A percentile compares a stretch with the other conserved stretches of the same genome.
Evolutionary conservation across 1,140 invertebrate genomes (phyloP).

Genomic region (Habropoda laboriosa): DNA sequence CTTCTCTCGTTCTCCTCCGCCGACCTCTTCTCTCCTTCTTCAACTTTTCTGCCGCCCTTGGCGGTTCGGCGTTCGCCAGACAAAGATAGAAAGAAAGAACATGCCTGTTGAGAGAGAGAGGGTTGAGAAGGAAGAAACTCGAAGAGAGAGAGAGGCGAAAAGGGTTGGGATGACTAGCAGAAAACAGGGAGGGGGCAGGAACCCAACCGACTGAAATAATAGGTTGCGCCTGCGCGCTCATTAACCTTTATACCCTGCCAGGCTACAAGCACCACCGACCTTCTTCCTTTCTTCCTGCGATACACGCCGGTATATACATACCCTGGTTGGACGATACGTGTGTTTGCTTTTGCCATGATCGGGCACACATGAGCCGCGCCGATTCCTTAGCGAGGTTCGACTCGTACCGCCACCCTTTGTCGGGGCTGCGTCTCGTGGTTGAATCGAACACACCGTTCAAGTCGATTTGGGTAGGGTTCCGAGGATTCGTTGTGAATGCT

Average conservation of each 20-base stretch:
- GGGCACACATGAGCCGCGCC: constrained; percentile 60
- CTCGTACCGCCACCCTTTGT: constrained; percentile 23
- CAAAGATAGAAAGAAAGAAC: constrained; percentile 2
- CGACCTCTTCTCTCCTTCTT: constrained; percentile 30
- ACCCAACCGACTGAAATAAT: constrained; percentile 80
- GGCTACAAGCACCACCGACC: constrained; percentile 76
- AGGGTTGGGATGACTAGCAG: constrained; percentile 41
- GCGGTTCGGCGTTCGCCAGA: constrained; percentile 53
- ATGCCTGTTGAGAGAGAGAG: constrained; percentile 23
- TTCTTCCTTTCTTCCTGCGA: constrained; percentile 70
- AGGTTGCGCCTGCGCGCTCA: constrained; percentile 81
- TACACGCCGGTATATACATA: constrained; percentile 53
- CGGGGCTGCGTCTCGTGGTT: constrained; percentile 7
- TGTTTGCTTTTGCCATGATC: constrained; percentile 68
- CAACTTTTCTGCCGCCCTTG: constrained; percentile 35
- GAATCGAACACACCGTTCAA: background rate
- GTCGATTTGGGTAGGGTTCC: no score
- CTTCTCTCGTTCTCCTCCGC: background rate
- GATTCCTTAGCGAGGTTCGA: constrained; percentile 6
- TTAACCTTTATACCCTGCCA: constrained; percentile 82
- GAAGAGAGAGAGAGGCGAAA: background rate
- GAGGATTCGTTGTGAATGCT: no score
- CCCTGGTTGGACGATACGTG: constrained; percentile 63
- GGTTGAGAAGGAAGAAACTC: background rate
- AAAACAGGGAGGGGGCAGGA: constrained; percentile 52